Base-by-base conservation (phyloP, 2,797 vertebrate genomes). In the Propithecus perrieri region DNA sequence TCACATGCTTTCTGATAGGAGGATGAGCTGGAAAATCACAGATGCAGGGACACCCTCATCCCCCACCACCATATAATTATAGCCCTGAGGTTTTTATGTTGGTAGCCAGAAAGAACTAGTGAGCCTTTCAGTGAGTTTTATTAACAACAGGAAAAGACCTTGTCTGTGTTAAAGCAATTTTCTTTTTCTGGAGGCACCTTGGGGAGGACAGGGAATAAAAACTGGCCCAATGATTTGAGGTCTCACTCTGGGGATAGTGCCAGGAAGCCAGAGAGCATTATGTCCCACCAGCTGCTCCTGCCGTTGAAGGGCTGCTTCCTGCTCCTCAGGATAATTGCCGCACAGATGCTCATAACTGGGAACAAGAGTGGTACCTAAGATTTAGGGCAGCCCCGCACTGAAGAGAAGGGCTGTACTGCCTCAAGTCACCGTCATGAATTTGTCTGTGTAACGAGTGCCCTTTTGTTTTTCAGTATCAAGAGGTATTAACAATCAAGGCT, bases 211-310 rank as follows among this genome's bases (percentile, higher is more conserved):
- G 63, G 33, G 83, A 97, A 97, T 97, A 96, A 96, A 97, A 97
- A 3, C 80, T 30, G 38, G 50, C 8, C 7, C 15, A 26, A 11
- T 83, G 93, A 84, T 96, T 72, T 89, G 89, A 98, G 80, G 41
- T 78, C 76, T 96, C 89, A 33, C 35, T 93, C 57, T 85, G 69
- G 95, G 96, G 93, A 91, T 87, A 72, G 74, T 97, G 95, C 96
- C 98, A 97, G 97, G 97, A 97, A 98, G 87, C 92, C 96, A 95
- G 97, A 92, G 89, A 86, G 95, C 96, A 15, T 90, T 85, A 84
- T 97, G 97, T 97, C 96, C 88, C 80, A 96, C 92, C 93, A 98
- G 91, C 97, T 98, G 97, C 89, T 98, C 97, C 81, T 97, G 79
- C 74, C 96, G 61, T 94, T 93, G 81, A 97, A 89, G 95, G 93